Evolutionary conservation across 2,797 vertebrate genomes (phyloP).

Genomic region (Gymnopithys bicolor): DNA sequence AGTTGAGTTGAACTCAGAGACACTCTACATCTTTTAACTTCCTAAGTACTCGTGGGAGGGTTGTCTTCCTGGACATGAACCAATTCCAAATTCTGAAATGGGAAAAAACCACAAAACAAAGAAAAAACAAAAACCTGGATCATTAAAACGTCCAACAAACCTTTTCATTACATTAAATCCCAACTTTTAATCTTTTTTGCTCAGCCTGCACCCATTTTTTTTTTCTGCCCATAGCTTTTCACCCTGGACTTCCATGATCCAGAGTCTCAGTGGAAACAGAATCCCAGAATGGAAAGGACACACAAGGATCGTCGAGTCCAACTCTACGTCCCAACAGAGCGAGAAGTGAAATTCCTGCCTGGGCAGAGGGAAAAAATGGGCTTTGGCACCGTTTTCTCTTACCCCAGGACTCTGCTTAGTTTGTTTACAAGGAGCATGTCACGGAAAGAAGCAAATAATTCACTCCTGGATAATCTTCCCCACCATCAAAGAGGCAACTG

Average conservation of each 20-base stretch:
- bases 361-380: neutral
- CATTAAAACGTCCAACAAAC: neutral
- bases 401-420: neutral
- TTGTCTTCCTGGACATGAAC: constrained; percentile 50
- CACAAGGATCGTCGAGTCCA: neutral
- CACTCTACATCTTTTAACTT: constrained; percentile 58
- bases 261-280: neutral
- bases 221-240: neutral
- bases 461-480: neutral
- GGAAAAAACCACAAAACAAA: constrained; percentile 3
- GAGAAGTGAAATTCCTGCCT: neutral
- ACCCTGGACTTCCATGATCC: neutral
- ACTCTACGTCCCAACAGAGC: neutral
- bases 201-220: neutral
- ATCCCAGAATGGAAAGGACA: neutral
- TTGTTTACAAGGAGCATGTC: neutral
- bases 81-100: constrained; percentile 62
- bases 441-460: neutral
- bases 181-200: neutral
- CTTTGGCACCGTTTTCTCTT: neutral
- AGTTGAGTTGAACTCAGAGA: constrained; percentile 54
- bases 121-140: neutral
- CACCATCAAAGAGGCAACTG: neutral
- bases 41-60: constrained; percentile 35
- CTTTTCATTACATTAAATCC: neutral